Percentiles rank a stretch among this genome's conserved stretches.
phyloP scores from a whole-genome alignment of 2,113 vertebrate genomes.

The Jacana jacana region DNA sequence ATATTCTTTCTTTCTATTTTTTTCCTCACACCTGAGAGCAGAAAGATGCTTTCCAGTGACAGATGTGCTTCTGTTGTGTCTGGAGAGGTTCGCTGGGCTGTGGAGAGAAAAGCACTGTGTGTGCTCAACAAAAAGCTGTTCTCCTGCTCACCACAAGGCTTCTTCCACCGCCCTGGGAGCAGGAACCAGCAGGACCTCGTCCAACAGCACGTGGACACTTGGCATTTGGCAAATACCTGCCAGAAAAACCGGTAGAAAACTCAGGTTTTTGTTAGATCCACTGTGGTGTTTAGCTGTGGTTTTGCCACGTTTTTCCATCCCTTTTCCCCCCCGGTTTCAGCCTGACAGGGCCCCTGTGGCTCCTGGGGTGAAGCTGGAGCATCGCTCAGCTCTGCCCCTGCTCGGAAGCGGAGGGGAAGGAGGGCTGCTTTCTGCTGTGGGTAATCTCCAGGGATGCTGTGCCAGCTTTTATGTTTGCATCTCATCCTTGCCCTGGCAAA shows the following conservation, averaged over 20 bases:
- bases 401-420: not conserved
- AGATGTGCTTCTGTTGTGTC: not conserved
- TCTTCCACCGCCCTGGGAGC: not conserved
- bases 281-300: no score
- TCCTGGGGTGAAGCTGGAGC: not conserved
- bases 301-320: not conserved
- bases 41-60: not conserved
- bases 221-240: not conserved
- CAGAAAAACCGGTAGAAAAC: not conserved
- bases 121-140: not conserved
- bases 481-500: not conserved
- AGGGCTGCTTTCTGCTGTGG: not conserved
- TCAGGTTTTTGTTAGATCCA: not conserved
- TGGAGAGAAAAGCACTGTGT: not conserved
- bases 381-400: accelerated
- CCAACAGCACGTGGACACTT: accelerated
- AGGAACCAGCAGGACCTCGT: no score
- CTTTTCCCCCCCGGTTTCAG: not conserved
- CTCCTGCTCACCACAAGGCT: not conserved
- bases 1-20: not conserved
- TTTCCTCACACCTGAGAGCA: not conserved
- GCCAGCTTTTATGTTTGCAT: no score
- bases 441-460: not conserved
- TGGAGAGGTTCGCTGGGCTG: not conserved
- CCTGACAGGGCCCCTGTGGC: accelerated